Evolutionary conservation across 2,888 invertebrate species (phyloP), one percentile per base, ranked within the genome.

Genomic region (Chaetoderma sp.): DNA sequence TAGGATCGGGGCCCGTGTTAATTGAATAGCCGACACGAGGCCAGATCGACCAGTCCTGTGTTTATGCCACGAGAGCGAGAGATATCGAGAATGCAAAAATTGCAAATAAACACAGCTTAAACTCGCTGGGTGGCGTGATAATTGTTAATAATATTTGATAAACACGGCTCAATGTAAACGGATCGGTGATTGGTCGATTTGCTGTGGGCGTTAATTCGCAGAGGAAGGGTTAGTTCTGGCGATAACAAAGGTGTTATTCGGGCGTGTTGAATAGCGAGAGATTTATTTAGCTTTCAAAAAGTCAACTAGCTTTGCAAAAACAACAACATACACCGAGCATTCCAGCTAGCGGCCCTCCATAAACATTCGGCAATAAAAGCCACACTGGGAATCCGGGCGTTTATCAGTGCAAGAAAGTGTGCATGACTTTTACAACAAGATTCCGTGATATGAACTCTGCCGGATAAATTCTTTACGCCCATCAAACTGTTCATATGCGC

Each of bases 271-370:
- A 56, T 66, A 44, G 56, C 63, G 61, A 47, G 59, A 71, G 76
- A 76, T 79, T 77, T 79, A 79, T 79, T 77, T 76, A 72, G 70
- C 70, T 72, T 73, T 77, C 75, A 72, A 71, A 65, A 70, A 76
- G 74, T 72, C 72, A 76, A 73, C 71, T 63, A 61, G 63, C 70
- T 72, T 59, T 69, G 70, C 67, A 66, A 74, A 75, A 73, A 75
- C 74, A 78, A 78, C 76, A 75, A 78, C 65, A 72, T 60, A 71
- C 68, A 74, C 70, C 68, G 68, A 68, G 63, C 58, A 16, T 2
- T 33, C 13, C 52, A 10, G n/a, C 18, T 16, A 1, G 4, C 13
- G 30, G 52, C 21, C 52, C 23, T 52, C 18, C 32, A 4, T 52
- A 52, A 52, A 52, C 52, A 52, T 2, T 30, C 3, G 30, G 16